A percentile compares a stretch with the other conserved stretches of the same genome.
phyloP scores from a whole-genome alignment of 2,797 vertebrate genomes.

The Pseudotriccus pelzelni region DNA sequence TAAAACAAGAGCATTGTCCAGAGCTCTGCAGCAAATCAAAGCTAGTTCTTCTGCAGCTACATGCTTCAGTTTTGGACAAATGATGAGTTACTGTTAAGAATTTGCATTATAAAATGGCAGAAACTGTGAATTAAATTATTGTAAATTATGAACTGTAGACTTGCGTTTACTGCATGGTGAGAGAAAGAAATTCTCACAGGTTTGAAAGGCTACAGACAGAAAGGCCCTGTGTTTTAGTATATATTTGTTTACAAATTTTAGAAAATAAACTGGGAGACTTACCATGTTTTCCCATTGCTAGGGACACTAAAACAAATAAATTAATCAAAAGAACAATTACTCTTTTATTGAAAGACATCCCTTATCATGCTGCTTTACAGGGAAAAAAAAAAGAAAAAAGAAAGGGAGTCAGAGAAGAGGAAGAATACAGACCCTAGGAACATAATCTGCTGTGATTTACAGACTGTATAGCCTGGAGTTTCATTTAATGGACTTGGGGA shows the following conservation, averaged over 20 bases:
- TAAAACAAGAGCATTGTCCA: not conserved
- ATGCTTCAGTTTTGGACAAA: not conserved
- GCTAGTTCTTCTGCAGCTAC: not conserved
- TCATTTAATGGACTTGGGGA: constrained; percentile 27
- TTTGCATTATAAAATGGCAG: not conserved
- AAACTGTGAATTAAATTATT: not conserved
- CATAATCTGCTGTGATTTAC: constrained; percentile 17
- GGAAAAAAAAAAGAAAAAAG: not conserved
- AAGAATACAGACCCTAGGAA: not conserved
- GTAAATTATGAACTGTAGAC: not conserved
- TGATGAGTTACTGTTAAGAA: not conserved
- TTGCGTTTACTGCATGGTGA: not conserved
- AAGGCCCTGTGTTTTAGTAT: not conserved
- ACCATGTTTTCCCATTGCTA: not conserved
- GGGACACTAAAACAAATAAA: not conserved
- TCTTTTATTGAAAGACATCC: not conserved
- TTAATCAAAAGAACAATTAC: not conserved
- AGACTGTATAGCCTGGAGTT: not conserved
- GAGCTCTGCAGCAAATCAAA: not conserved
- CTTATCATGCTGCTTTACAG: not conserved
- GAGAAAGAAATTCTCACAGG: not conserved
- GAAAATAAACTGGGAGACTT: not conserved
- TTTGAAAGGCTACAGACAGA: not conserved
- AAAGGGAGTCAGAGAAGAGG: not conserved
- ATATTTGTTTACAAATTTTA: not conserved